A percentile compares a stretch with the other conserved stretches of the same genome.
phyloP scores from a whole-genome alignment of 1,140 invertebrate species.

The Caligus rogercresseyi region DNA sequence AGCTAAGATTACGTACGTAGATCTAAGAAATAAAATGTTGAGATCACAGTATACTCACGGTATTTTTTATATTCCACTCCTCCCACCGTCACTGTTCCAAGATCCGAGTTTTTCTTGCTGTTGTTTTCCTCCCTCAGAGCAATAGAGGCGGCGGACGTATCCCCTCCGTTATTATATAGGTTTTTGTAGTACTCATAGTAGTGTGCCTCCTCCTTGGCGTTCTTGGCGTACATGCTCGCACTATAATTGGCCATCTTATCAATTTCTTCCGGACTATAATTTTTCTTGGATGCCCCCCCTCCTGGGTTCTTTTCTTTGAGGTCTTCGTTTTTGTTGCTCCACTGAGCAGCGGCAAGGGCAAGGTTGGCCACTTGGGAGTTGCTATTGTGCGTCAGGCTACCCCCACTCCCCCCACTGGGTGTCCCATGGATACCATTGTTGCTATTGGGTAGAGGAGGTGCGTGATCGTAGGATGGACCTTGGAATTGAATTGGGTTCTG shows the following conservation, averaged over 20 bases:
- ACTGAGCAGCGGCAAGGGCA: slow-evolving; percentile 4
- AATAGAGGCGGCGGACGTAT: not conserved
- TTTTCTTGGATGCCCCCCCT: not conserved
- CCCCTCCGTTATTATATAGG: slow-evolving; percentile 45
- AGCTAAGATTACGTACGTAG: too few species aligned
- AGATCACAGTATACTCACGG: not conserved
- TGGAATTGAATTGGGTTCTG: not conserved
- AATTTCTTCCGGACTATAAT: slow-evolving; percentile 37
- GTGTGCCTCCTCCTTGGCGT: slow-evolving; percentile 47
- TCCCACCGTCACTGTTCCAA: slow-evolving; percentile 23
- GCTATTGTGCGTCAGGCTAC: not conserved
- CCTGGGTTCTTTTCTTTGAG: not conserved
- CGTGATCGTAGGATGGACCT: too few species aligned
- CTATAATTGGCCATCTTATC: slow-evolving; percentile 56
- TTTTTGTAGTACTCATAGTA: slow-evolving; percentile 58
- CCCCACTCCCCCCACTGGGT: not conserved
- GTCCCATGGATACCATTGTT: not conserved
- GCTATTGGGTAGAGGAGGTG: too few species aligned
- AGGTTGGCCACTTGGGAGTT: slow-evolving; percentile 8
- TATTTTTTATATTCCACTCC: slow-evolving; percentile 24
- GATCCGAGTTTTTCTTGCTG: not conserved
- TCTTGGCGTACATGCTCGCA: slow-evolving; percentile 53
- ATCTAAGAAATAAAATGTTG: too few species aligned
- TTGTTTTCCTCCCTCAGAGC: not conserved
- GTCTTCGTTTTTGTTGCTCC: slow-evolving; percentile 6